Conservation (phyloP, 2,797 vertebrate species). For the Pseudocheirus occidentalis region DNA sequence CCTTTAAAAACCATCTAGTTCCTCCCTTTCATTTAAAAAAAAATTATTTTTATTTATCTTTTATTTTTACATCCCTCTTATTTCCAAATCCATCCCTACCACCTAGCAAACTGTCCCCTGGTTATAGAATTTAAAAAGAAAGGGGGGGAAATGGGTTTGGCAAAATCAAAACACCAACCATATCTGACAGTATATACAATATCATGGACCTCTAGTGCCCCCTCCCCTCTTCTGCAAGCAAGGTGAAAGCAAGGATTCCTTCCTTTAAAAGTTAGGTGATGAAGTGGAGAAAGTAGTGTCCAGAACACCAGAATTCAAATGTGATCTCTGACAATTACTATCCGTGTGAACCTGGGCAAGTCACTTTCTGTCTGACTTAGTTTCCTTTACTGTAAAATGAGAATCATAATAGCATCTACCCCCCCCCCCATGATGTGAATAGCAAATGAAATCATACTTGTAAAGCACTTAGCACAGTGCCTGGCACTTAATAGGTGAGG, state of each 20-base stretch:
- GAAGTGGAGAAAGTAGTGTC: not conserved
- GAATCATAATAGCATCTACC: not conserved
- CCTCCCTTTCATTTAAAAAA: not conserved
- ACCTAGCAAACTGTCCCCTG: not conserved
- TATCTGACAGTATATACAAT: not conserved
- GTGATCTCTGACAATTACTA: not conserved
- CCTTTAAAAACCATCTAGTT: not conserved
- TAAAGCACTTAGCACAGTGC: not conserved
- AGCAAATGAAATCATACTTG: not conserved
- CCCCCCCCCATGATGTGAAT: not conserved
- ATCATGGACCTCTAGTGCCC: not conserved
- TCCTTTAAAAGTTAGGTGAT: not conserved
- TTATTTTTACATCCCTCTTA: not conserved
- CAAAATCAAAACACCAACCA: not conserved
- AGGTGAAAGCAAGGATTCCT: not conserved
- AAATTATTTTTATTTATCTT: not conserved
- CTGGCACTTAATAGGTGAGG: not conserved
- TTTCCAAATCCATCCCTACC: not conserved
- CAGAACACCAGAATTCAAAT: not conserved
- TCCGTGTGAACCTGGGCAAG: not conserved
- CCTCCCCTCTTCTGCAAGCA: not conserved
- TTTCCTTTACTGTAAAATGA: not conserved
- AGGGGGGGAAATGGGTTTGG: not conserved
- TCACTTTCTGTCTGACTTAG: not conserved
- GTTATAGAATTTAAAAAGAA: not conserved